Evolutionary conservation across 2,113 vertebrate genomes (phyloP).

Genomic region (Sander vitreus): DNA sequence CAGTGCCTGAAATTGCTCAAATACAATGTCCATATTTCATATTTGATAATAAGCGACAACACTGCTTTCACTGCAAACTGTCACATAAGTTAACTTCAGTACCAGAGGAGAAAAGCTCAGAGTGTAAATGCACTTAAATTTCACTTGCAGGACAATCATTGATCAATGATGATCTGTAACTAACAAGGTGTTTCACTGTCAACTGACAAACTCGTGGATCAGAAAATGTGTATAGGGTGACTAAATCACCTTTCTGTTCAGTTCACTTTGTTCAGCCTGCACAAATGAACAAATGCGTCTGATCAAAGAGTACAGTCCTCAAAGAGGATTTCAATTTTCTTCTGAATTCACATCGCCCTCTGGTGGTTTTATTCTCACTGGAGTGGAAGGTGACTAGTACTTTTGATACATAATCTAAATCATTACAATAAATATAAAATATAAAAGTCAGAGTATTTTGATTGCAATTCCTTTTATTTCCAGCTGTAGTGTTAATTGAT

Average conservation of each 20-base stretch:
- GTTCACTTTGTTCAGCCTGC: conserved; percentile 4
- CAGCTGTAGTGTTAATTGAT: neutral
- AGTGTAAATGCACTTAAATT: conserved; percentile 10
- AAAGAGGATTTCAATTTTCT: neutral
- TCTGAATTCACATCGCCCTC: neutral
- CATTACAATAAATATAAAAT: conserved; percentile 14
- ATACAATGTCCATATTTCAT: conserved; percentile 40
- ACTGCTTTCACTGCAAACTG: conserved; percentile 2
- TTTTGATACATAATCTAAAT: conserved; percentile 24
- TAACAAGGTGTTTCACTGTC: conserved; percentile 21
- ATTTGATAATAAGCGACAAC: conserved; percentile 21
- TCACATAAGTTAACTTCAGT: conserved; percentile 8
- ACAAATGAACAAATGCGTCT: conserved; percentile 1
- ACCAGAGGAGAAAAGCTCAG: neutral
- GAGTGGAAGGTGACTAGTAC: neutral
- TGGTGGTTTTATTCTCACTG: conserved; percentile 6
- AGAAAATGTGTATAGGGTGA: conserved; percentile 4
- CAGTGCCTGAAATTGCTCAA: conserved; percentile 41
- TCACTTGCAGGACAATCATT: conserved; percentile 68
- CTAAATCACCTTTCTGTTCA: conserved; percentile 14
- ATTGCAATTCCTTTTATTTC: conserved; percentile 21
- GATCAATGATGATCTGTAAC: conserved; percentile 17
- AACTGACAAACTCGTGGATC: neutral
- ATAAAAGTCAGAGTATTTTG: conserved; percentile 6
- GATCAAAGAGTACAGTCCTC: conserved; percentile 10